Conservation (phyloP, 1,140 invertebrate genomes). For the Samia ricini region DNA sequence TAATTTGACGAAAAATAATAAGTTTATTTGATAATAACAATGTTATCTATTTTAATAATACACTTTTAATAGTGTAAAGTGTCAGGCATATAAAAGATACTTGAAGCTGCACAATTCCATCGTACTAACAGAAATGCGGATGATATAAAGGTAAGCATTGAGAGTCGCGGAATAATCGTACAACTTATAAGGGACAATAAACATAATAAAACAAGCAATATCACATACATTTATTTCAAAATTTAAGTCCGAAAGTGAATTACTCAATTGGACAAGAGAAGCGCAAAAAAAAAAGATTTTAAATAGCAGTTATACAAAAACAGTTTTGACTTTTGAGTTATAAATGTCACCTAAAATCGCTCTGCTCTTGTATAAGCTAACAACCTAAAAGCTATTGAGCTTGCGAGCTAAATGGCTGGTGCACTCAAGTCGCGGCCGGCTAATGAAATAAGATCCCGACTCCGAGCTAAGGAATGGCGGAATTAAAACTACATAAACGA, state of each 20-base stretch:
- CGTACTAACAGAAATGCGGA: conserved; percentile 38
- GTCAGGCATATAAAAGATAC: no score
- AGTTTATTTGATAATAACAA: no score
- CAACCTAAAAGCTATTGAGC: conserved; percentile 31
- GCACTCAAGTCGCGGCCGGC: conserved; percentile 49
- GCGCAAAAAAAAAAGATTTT: no score
- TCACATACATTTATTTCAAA: no score
- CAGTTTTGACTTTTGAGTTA: background rate
- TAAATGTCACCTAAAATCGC: background rate
- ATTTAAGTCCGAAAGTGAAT: no score
- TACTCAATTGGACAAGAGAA: no score
- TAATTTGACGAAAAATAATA: no score
- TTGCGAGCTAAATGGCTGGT: conserved; percentile 64
- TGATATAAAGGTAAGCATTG: conserved; percentile 22
- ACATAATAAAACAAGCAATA: no score
- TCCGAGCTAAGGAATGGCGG: conserved; percentile 69
- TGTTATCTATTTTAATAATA: no score
- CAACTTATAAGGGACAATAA: background rate
- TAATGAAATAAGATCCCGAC: conserved; percentile 69
- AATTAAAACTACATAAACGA: conserved; percentile 76
- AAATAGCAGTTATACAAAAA: no score
- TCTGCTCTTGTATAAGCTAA: background rate
- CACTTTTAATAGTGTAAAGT: no score
- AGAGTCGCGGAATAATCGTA: conserved; percentile 9
- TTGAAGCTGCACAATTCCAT: conserved; percentile 38